Base-by-base conservation (phyloP, 2,888 invertebrate species). In the Drosophila quinaria region DNA sequence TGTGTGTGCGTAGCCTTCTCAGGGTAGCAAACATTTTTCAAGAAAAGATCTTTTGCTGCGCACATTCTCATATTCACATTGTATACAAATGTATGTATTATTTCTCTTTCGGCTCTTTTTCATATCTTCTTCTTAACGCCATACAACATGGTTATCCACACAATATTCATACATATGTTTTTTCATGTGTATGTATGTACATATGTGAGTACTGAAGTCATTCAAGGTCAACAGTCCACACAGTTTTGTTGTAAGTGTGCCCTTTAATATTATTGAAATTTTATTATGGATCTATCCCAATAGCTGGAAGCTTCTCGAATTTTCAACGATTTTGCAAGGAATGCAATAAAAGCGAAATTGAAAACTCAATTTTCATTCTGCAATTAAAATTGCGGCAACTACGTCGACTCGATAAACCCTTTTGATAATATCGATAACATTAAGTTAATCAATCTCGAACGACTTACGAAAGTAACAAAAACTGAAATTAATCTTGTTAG, bases 21-120 rank as follows among this genome's bases (percentile, higher is more conserved):
- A 56, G 56, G 68, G 63, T 60, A 55, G 42, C 22, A 52, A 66
- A 52, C 22, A 47, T 41, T 2, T 17, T 41, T 49, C 33, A 29
- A 59, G 29, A 25, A 13, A 41, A 58, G 64, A 77, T 74, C 78
- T 60, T 33, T 39, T 61, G 41, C 25, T 22, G 42, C 49, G 41
- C 4, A 29, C 15, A 44, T 54, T 50, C 11, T 31, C 19, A 11
- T 19, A 22, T 22, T 22, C 22, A 31, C 17, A 25, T 49, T 41
- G 11, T 6, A 1, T 29, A 10, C 4, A 55, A 19, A 8, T 6
- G 5, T 3, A 4, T 3, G 3, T 3, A 9, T 47, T 15, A 15
- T 46, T 6, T 13, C n/a, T 44, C 6, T 46, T 46, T 25, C 3
- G 13, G 6, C 8, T 46, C 44, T 13, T 25, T 46, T 25, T 8